phyloP scores from a whole-genome alignment of 2,113 vertebrate species.

The Suricata suricatta region DNA sequence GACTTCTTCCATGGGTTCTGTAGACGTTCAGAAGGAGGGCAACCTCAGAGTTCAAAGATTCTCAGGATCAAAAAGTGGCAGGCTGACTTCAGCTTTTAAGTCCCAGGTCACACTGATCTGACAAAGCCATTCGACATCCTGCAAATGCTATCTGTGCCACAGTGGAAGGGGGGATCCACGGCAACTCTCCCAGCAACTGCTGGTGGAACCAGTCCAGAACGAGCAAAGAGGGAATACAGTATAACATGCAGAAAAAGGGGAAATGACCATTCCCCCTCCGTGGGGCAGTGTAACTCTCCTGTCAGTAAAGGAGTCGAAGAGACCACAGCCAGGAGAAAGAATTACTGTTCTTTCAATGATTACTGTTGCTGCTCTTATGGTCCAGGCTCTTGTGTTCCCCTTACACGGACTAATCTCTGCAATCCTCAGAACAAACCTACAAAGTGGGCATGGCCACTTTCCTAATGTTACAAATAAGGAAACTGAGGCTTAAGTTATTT shows the following conservation, averaged over 20 bases:
- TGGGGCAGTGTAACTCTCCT: neutral
- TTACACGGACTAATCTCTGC: neutral
- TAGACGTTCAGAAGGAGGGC: neutral
- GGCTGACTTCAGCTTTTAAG: neutral
- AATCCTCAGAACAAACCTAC: neutral
- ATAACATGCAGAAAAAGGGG: neutral
- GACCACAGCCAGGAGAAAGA: neutral
- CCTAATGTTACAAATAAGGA: neutral
- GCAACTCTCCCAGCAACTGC: neutral
- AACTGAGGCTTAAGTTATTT: neutral
- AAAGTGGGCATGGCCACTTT: neutral
- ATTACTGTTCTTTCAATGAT: neutral
- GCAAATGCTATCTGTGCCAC: fast-evolving
- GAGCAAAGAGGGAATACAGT: neutral
- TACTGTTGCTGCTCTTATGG: neutral
- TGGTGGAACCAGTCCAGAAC: neutral
- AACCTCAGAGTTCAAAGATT: neutral
- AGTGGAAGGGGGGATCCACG: neutral
- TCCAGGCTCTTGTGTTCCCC: neutral
- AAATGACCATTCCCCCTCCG: neutral
- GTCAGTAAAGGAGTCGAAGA: neutral
- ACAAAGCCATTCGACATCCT: neutral
- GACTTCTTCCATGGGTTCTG: neutral
- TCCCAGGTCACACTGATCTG: neutral
- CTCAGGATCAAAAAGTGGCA: neutral